phyloP scores from a whole-genome alignment of 2,113 vertebrate genomes.

The Malurus melanocephalus region DNA sequence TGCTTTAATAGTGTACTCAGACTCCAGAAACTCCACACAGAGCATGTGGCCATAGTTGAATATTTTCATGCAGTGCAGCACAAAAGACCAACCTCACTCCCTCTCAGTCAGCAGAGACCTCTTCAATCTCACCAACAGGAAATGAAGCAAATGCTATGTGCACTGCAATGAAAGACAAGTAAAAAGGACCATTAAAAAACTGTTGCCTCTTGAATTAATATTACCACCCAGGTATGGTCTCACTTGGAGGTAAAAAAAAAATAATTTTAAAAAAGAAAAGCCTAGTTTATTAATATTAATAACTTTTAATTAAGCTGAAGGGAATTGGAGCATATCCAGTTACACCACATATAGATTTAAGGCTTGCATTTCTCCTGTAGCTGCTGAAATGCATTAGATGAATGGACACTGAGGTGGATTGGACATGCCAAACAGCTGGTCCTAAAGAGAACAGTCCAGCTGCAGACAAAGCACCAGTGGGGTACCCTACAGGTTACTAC shows the following conservation, averaged over 20 bases:
- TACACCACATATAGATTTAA: neutral
- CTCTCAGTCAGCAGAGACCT: neutral
- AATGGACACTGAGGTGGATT: neutral
- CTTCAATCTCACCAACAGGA: neutral
- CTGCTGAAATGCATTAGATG: neutral
- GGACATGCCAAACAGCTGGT: fast-evolving
- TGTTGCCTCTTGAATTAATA: neutral
- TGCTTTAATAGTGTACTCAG: neutral
- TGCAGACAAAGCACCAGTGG: neutral
- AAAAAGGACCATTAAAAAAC: neutral
- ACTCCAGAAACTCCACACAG: neutral
- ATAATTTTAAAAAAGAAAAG: neutral
- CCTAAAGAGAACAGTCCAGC: neutral
- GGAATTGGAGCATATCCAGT: neutral
- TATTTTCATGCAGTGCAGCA: neutral
- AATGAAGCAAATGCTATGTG: neutral
- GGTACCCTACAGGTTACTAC: neutral
- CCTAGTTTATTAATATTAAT: neutral
- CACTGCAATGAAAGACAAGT: neutral
- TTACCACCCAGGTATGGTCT: neutral
- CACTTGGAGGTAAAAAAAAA: neutral
- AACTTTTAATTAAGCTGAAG: neutral
- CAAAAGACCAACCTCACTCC: neutral
- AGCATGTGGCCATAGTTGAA: fast-evolving
- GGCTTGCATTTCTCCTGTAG: neutral